A percentile compares a stretch with the other conserved stretches of the same genome.
Conservation (phyloP, 2,113 vertebrate genomes). For the Strix aluco region DNA sequence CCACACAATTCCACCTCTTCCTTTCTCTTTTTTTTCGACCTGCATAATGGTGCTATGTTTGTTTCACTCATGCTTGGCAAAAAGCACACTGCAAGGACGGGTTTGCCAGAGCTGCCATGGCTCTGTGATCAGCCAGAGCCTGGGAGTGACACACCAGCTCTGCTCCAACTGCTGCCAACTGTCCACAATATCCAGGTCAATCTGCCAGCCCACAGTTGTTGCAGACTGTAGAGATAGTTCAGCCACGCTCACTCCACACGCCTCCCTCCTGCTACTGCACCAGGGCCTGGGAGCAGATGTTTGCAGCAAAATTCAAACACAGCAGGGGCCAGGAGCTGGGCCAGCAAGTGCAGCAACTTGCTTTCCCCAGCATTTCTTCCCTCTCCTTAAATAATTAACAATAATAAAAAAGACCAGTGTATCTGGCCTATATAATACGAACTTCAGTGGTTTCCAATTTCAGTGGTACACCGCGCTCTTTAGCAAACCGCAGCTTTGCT, state of each 20-base stretch:
- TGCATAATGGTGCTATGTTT: not conserved
- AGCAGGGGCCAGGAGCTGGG: not conserved
- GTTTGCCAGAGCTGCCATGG: accelerated
- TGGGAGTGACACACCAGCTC: not conserved
- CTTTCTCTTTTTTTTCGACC: not conserved
- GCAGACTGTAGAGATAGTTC: not conserved
- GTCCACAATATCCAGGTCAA: not conserved
- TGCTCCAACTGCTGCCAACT: not conserved
- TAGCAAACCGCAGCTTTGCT: not conserved
- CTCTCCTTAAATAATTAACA: not conserved
- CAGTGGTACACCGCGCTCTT: not conserved
- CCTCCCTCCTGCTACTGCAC: not conserved
- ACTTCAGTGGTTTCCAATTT: not conserved
- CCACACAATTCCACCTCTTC: not conserved
- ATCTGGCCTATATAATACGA: not conserved
- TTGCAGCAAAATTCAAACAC: not conserved
- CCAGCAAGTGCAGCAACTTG: not conserved
- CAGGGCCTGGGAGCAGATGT: not conserved
- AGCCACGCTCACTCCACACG: accelerated
- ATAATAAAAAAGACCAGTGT: not conserved
- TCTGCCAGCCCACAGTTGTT: not conserved
- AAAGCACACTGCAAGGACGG: accelerated
- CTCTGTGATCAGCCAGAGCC: not conserved
- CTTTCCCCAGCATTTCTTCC: not conserved
- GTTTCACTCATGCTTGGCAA: not conserved